Base-by-base conservation (phyloP, 2,888 invertebrate species). In the Sphinx pinastri region DNA sequence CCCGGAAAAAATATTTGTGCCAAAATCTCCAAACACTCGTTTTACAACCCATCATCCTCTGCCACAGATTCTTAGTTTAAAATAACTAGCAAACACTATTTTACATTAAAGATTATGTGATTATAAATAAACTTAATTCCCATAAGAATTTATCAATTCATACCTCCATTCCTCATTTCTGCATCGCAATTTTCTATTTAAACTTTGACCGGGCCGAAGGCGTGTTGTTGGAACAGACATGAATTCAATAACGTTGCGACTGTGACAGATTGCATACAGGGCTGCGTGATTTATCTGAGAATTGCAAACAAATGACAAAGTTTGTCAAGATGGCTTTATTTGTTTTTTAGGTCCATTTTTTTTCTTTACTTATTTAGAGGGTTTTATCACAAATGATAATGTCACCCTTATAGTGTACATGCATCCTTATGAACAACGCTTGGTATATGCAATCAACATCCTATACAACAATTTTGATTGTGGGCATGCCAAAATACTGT, bases 231-330 rank as follows among this genome's bases (percentile, higher is more conserved):
- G 71, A 74, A 70, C 71, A 72, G 74, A 67, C 70, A 75, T 73
- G 79, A 80, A 84, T 84, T 86, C 85, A 86, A 86, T 86, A 84
- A 83, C 74, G 73, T 77, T 84, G 75, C 82, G 85, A 85, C 86
- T 82, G 82, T 75, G 76, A 73, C 74, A 79, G 82, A 86, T 85
- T 81, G 77, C 79, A 75, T 72, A 75, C 73, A 63, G 63, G 63
- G 63, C 49, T 63, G 63, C 49, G 47, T 49, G 16, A 19, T 19
- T 63, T 49, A 13, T 19, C 12, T 19, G 0, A 59, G 12, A 14
- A 31, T 13, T 16, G n/a, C 8, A 54, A 7, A 58, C 11, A 1
- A 59, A 38, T 14, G 25, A 25, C 25, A 38, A 38, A 38, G 3
- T 38, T 38, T 38, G 38, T 38, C 5, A 38, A 38, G 38, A 5